phyloP scores from a whole-genome alignment of 2,113 vertebrate species.

The Anser cygnoides region DNA sequence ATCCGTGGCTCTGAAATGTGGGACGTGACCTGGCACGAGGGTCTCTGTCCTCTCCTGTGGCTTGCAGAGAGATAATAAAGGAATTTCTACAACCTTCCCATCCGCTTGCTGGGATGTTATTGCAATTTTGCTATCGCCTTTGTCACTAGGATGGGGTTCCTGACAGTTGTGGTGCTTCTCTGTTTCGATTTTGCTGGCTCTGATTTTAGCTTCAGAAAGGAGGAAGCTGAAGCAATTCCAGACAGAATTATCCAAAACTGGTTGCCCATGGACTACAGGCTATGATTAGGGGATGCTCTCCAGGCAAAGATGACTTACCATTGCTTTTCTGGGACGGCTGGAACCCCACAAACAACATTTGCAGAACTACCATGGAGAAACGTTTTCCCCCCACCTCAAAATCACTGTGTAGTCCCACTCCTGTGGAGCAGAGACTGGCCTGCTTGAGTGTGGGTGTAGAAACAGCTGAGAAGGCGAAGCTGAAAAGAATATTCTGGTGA shows the following conservation, averaged over 20 bases:
- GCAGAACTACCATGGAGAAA: neutral
- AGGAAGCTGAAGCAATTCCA: neutral
- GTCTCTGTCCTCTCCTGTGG: neutral
- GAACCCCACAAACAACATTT: neutral
- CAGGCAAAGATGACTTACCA: neutral
- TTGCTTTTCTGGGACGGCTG: neutral
- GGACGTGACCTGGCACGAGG: neutral
- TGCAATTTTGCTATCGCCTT: fast-evolving
- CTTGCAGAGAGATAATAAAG: neutral
- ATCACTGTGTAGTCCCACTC: neutral
- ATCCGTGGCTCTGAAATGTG: neutral
- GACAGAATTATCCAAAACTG: neutral
- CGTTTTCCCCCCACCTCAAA: neutral
- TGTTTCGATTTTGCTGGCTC: neutral
- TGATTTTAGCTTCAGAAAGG: neutral
- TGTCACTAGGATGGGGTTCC: neutral
- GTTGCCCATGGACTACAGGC: neutral
- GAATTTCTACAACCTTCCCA: neutral
- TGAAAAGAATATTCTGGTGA: neutral
- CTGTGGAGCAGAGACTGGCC: neutral
- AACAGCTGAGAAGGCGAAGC: neutral
- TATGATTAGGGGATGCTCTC: neutral
- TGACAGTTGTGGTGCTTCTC: neutral
- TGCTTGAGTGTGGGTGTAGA: neutral
- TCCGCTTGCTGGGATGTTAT: neutral